phyloP scores from a whole-genome alignment of 2,888 invertebrate species.

The Drosophila villosipedis region DNA sequence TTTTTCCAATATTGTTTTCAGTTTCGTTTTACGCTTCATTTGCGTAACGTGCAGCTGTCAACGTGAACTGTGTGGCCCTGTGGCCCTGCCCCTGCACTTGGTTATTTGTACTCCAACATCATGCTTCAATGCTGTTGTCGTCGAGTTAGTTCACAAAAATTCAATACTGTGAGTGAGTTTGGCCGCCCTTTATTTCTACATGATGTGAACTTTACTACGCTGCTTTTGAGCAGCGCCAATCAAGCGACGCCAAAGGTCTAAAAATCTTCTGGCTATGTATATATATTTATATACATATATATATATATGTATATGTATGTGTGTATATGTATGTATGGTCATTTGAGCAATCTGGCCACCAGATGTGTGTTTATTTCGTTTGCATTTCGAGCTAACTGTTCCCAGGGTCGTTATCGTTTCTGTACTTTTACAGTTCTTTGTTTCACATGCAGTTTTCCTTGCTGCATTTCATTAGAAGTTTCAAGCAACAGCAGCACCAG shows the following conservation, averaged over 20 bases:
- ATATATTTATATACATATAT: conserved; percentile 1
- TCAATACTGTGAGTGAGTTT: conserved; percentile 51
- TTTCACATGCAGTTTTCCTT: conserved; percentile 47
- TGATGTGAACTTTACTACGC: background rate
- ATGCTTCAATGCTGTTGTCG: conserved; percentile 57
- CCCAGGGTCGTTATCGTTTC: conserved; percentile 56
- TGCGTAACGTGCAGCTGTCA: conserved; percentile 68
- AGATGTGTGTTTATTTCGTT: conserved; percentile 61
- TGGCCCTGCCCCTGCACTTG: conserved; percentile 58
- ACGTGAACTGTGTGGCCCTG: conserved; percentile 43
- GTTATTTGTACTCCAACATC: conserved; percentile 22
- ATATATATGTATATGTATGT: background rate
- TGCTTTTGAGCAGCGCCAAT: conserved; percentile 30
- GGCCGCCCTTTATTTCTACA: conserved; percentile 32
- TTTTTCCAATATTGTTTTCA: conserved; percentile 70
- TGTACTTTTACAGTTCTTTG: conserved; percentile 53
- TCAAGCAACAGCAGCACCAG: conserved; percentile 17
- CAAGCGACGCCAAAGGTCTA: conserved; percentile 52
- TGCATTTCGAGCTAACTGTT: conserved; percentile 59
- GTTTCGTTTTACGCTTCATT: conserved; percentile 69
- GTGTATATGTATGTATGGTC: conserved; percentile 8
- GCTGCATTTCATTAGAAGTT: conserved; percentile 63
- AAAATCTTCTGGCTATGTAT: conserved; percentile 20
- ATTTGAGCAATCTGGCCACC: conserved; percentile 63
- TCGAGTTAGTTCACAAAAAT: conserved; percentile 40